These are phyloP conservation scores for Opisthocomus hoazin DNA, from an alignment of 2,113 vertebrate species.

Conservation along the genomic window DNA sequence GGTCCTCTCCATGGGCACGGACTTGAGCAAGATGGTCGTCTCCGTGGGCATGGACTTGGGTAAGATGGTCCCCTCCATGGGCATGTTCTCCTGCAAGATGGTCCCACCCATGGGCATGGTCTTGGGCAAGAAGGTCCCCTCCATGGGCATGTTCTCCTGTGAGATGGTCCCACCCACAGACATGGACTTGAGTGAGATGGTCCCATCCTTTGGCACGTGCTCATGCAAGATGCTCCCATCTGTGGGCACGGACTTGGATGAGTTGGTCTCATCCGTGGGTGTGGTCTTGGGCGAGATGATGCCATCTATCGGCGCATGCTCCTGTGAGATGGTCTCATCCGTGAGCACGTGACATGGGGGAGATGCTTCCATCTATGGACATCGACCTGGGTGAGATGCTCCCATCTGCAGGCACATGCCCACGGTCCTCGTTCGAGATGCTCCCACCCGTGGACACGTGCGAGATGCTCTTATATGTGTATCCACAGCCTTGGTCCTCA, in stretches of 20 bases:
- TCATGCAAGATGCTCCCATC: neutral
- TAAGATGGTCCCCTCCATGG: neutral
- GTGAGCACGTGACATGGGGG: fast-evolving
- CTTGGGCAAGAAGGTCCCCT: too few species aligned
- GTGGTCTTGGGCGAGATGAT: fast-evolving
- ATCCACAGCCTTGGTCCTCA: neutral
- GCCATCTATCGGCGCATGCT: neutral
- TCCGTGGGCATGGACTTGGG: fast-evolving
- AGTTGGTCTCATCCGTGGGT: fast-evolving
- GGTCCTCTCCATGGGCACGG: fast-evolving
- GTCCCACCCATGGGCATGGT: too few species aligned
- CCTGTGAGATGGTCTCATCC: too few species aligned
- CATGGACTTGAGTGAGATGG: fast-evolving
- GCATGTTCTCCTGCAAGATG: fast-evolving
- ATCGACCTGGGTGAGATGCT: fast-evolving
- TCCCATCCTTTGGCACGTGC: neutral
- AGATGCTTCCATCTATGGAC: neutral
- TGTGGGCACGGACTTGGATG: fast-evolving
- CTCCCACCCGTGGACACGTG: neutral
- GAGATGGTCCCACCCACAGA: fast-evolving
- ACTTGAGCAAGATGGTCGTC: neutral
- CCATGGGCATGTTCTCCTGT: too few species aligned
- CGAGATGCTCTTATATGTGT: fast-evolving
- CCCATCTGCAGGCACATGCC: neutral
- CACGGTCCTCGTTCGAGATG: neutral